phyloP scores from a whole-genome alignment of 2,888 invertebrate genomes.

The Drosophila eohydei region DNA sequence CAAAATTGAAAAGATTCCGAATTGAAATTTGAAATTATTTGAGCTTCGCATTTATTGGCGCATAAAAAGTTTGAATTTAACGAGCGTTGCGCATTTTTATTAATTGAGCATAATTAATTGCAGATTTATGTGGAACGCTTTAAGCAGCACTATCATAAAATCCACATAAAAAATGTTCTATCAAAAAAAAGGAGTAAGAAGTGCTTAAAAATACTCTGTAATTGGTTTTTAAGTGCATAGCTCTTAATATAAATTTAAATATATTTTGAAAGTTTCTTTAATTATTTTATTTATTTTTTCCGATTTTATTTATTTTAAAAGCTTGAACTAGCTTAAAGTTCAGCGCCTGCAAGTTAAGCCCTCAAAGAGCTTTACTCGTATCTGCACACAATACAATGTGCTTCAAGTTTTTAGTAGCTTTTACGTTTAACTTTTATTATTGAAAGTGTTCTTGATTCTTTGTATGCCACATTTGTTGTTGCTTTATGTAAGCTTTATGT shows the following conservation, averaged over 20 bases:
- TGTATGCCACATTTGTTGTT: too few species aligned
- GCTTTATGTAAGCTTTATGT: too few species aligned
- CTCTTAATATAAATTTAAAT: not conserved
- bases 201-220: not conserved
- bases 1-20: conserved; percentile 23
- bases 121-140: conserved; percentile 49
- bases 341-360: not conserved
- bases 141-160: conserved; percentile 31
- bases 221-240: not conserved
- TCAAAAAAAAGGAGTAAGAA: not conserved
- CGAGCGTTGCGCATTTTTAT: conserved; percentile 53
- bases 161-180: conserved; percentile 32
- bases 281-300: not conserved
- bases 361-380: not conserved
- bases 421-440: not conserved
- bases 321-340: not conserved
- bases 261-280: not conserved
- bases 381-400: not conserved
- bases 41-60: conserved; percentile 50
- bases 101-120: conserved; percentile 69
- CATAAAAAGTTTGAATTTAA: conserved; percentile 60
- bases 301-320: not conserved
- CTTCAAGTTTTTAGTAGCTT: not conserved
- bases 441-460: not conserved
- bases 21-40: conserved; percentile 57